Evolutionary conservation across 2,113 vertebrate genomes (phyloP).

Genomic region (Xiphias gladius): DNA sequence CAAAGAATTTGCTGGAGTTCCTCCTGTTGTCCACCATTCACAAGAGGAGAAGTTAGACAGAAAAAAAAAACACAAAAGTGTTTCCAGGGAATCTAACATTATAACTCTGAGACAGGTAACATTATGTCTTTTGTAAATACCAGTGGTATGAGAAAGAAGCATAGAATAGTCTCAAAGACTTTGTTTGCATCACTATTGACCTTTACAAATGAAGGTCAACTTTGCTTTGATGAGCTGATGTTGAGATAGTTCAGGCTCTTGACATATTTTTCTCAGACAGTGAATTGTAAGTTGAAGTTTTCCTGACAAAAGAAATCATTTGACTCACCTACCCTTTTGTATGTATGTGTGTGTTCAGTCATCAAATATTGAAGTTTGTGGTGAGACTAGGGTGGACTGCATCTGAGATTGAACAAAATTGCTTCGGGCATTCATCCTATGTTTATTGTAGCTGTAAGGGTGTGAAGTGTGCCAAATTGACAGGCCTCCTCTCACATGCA

Average conservation of each 20-base stretch:
- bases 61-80: no score
- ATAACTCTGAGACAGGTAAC: no score
- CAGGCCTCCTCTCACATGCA: conserved; percentile 56
- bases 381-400: conserved; percentile 16
- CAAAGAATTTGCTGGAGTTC: background rate
- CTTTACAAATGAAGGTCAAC: conserved; percentile 3
- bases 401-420: conserved; percentile 56
- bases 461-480: conserved; percentile 65
- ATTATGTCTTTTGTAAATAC: background rate
- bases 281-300: conserved; percentile 15
- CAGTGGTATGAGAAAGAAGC: background rate
- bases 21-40: background rate
- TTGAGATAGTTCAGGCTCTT: background rate
- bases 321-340: conserved; percentile 28
- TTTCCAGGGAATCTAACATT: no score
- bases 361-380: conserved; percentile 56
- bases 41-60: background rate
- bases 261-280: conserved; percentile 8
- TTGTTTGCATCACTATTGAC: background rate
- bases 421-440: conserved; percentile 40
- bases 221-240: conserved; percentile 5
- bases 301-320: conserved; percentile 29
- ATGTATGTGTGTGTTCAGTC: conserved; percentile 23
- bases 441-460: conserved; percentile 62
- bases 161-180: background rate